Percentiles rank a stretch among this genome's conserved stretches.
phyloP scores from a whole-genome alignment of 2,113 vertebrate genomes.

The Lagopus leucura region DNA sequence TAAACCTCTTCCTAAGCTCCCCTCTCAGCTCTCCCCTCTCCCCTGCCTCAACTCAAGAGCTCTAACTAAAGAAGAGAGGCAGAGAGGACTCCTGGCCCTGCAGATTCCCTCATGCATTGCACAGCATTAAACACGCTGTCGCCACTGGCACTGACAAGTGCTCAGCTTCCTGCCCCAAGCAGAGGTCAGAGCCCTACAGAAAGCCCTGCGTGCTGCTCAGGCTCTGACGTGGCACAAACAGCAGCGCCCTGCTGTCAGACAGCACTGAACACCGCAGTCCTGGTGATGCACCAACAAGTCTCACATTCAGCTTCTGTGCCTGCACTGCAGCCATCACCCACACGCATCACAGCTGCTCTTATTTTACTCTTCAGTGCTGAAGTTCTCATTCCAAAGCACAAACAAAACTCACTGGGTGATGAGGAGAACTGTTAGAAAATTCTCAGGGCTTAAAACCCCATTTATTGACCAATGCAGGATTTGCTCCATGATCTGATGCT shows the following conservation, averaged over 20 bases:
- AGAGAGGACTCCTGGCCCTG: not conserved
- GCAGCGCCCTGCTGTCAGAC: not conserved
- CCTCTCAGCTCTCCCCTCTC: fast-evolving
- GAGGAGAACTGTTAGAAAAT: not conserved
- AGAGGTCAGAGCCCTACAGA: not conserved
- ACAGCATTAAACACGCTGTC: not conserved
- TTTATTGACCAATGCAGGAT: not conserved
- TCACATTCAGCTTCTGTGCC: not conserved
- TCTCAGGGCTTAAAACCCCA: not conserved
- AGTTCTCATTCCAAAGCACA: not conserved
- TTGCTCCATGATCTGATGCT: not conserved
- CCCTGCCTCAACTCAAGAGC: not conserved
- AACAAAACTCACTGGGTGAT: not conserved
- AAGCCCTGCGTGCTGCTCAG: not conserved
- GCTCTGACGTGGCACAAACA: too few relatives aligned
- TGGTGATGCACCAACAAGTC: fast-evolving
- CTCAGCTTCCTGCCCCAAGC: not conserved
- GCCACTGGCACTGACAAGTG: fast-evolving
- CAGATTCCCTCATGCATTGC: not conserved
- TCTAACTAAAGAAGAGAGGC: not conserved
- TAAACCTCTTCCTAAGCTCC: not conserved
- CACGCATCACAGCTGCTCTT: not conserved
- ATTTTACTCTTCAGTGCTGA: not conserved
- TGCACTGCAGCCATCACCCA: not conserved
- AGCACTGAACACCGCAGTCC: not conserved